Conservation (phyloP, 2,797 vertebrate genomes). For the Cirrhinus molitorella region DNA sequence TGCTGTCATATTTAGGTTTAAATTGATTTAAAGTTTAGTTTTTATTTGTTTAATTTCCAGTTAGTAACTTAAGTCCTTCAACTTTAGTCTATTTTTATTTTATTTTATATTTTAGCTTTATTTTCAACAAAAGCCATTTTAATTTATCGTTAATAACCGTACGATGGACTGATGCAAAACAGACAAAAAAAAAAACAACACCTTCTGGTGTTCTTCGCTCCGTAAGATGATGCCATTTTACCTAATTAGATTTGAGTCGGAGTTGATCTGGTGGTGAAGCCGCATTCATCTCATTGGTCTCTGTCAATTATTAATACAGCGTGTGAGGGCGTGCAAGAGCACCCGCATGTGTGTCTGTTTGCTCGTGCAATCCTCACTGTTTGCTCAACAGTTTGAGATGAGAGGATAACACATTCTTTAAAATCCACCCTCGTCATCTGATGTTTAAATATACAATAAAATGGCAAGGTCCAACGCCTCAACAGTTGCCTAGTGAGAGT, state of each 20-base stretch:
- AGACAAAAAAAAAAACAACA: neutral
- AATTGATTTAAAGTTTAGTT: neutral
- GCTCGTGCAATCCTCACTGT: constrained; percentile 38
- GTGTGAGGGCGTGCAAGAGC: constrained; percentile 12
- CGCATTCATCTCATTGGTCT: constrained; percentile 43
- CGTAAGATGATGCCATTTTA: constrained; percentile 47
- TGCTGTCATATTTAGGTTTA: too few relatives aligned
- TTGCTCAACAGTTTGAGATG: constrained; percentile 38
- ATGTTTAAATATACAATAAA: neutral
- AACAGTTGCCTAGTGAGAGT: neutral
- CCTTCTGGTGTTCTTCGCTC: neutral
- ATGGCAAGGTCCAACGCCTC: neutral
- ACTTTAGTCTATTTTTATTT: neutral
- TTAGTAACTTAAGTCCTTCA: neutral
- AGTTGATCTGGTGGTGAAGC: constrained; percentile 30
- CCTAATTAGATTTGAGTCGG: constrained; percentile 40
- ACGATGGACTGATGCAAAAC: neutral
- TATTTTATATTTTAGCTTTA: neutral
- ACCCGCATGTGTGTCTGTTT: constrained; percentile 6
- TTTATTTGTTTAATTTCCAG: neutral
- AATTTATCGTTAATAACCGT: neutral
- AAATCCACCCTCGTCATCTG: neutral
- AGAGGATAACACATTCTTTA: constrained; percentile 38
- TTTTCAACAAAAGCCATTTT: neutral
- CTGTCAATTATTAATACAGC: constrained; percentile 57